Base-by-base conservation (phyloP, 2,888 invertebrate species). In the Hylaea fasciaria region DNA sequence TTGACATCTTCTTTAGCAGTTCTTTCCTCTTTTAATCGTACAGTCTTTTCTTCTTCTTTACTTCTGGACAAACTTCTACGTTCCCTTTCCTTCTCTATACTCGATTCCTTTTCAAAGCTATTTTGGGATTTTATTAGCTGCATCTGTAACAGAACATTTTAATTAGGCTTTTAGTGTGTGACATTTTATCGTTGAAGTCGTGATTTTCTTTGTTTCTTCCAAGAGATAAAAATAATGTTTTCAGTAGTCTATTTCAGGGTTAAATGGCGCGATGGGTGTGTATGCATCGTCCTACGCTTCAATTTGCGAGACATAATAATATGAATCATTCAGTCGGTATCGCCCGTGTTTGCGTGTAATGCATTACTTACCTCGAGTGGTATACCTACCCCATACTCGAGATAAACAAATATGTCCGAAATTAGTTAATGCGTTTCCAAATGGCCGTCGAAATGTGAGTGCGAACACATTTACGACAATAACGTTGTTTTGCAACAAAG, bases 71-170 rank as follows among this genome's bases (percentile, higher is more conserved):
- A 72, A 78, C 91, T 91, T 81, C 91, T 81, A 64, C 82, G 85
- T 76, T 91, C 89, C 71, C 87, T 86, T 68, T 92, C 92, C 70
- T 88, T 91, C 65, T 92, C 92, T 72, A 85, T 69, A 78, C 91
- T 92, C 40, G 92, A 84, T 75, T 93, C 93, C 71, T 93, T 93
- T 75, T 93, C 93, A 75, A 92, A 91, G 84, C 93, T 93, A 76
- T 85, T 92, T 77, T 92, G 93, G 52, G 88, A 84, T 79, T 93
- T 93, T 64, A 94, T 85, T 64, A 93, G 85, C 70, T 93, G 93
- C 86, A 94, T 93, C 87, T 94, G 86, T 62, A 87, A 87, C 61
- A 2, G 17, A 47, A 16, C 35, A 29, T 22, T 22, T 22, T 16
- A 32, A 41, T 52, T 28, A 17, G 29, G 2, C 32, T 32, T 32